Base-by-base conservation (phyloP, 2,888 invertebrate genomes). In the Nysson spinosus region DNA sequence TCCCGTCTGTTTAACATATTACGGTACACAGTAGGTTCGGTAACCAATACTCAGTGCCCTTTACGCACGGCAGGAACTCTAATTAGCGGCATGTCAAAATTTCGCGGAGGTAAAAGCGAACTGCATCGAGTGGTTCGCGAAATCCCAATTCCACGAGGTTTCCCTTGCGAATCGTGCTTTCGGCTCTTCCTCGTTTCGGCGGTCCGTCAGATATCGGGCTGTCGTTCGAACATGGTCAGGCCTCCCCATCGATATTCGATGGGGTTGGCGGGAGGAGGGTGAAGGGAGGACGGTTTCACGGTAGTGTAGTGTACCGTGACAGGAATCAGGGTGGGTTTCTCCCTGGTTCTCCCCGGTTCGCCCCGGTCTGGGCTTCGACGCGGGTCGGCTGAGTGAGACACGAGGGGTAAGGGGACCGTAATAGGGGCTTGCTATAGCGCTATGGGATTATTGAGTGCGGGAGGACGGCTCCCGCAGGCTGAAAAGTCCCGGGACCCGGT, bases 401-500 rank as follows among this genome's bases (percentile, higher is more conserved):
- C 42, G 51, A 60, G 58, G 55, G 62, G 52, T 47, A 35, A 57
- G 39, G 64, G 62, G 40, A 49, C 44, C 56, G 80, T 81, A 81
- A 82, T 79, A 75, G 82, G 81, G 78, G 74, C 74, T 72, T 49
- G 81, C 75, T 78, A 75, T 72, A 76, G 72, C 70, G 78, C 76
- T 72, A 73, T 77, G 76, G 81, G 81, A 83, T 84, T 84, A 84
- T 84, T 77, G 81, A 79, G 83, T 80, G 79, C 74, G 75, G 79
- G 75, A 71, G 76, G 78, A 72, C 69, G 74, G 74, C 70, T 73
- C 68, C 60, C 43, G 73, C 77, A 70, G 75, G 72, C 81, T 80
- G 80, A 82, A 84, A 85, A 84, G 85, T 85, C 85, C 83, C 82
- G 83, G 82, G 83, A 81, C 83, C 78, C 69, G 68, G 68, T 69